Percentiles rank a stretch among this genome's conserved stretches.
phyloP scores from a whole-genome alignment of 92 coral and sea anemone genomes.

The Anthopleura xanthogrammica region DNA sequence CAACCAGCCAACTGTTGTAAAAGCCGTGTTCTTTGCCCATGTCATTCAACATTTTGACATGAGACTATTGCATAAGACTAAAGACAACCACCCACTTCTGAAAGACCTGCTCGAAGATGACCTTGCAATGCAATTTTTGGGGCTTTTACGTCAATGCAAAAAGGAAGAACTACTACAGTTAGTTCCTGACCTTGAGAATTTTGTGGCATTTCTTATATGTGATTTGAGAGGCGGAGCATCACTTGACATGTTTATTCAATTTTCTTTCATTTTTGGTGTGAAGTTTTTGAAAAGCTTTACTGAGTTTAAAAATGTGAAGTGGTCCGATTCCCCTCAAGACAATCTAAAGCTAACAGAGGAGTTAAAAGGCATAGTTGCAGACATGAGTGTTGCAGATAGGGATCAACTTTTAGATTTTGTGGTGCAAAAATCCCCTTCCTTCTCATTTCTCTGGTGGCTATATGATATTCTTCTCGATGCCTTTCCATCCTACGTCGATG shows the following conservation, averaged over 20 bases:
- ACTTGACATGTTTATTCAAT: background rate
- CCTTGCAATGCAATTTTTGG: background rate
- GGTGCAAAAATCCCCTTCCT: background rate
- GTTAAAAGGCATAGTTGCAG: background rate
- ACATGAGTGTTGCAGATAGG: background rate
- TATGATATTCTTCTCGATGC: background rate
- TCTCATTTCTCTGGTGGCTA: background rate
- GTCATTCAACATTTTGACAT: slow-evolving; percentile 26
- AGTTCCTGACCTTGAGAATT: background rate
- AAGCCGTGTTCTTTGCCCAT: slow-evolving; percentile 10
- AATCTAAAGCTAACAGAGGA: background rate
- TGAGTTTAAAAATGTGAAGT: too few species aligned
- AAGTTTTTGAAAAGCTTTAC: too few species aligned
- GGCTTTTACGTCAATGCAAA: background rate
- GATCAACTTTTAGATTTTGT: background rate
- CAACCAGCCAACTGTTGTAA: background rate
- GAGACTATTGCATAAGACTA: background rate
- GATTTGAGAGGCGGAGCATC: background rate
- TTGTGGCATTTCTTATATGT: background rate
- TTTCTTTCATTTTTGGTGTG: too few species aligned
- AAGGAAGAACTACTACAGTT: background rate
- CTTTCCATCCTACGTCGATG: background rate
- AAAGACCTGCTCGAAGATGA: slow-evolving; percentile 4
- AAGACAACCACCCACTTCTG: background rate
- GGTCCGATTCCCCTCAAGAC: too few species aligned